These are phyloP conservation scores for Phenganax marumi DNA, from an alignment of 92 coral and sea anemone species.

Conservation along the genomic window DNA sequence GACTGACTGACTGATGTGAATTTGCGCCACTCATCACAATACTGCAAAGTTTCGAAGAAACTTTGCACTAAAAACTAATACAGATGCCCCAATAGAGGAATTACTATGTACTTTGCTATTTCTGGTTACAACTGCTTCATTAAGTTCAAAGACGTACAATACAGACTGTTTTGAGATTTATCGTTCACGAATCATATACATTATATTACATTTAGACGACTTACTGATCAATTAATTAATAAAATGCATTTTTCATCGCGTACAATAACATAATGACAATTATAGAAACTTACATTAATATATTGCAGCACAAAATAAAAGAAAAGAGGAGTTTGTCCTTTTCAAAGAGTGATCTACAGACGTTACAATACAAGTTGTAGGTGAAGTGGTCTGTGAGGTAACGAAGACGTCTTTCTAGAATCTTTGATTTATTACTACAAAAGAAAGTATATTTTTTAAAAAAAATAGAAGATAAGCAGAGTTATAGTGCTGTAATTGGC, in stretches of 20 bases:
- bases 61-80: not conserved
- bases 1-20: too few species aligned
- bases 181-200: not conserved
- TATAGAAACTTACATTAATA: constrained; percentile 67
- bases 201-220: too few species aligned
- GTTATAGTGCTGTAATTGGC: too few species aligned
- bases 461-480: not conserved
- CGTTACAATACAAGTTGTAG: constrained; percentile 97
- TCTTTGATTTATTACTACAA: constrained; percentile 95
- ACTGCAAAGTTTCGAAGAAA: too few species aligned
- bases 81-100: too few species aligned
- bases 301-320: constrained; percentile 85
- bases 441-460: not conserved
- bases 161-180: too few species aligned
- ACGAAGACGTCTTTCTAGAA: constrained; percentile 92
- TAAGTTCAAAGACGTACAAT: too few species aligned
- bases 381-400: constrained; percentile 98
- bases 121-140: too few species aligned
- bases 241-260: too few species aligned
- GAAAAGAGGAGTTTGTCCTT: constrained; percentile 98
- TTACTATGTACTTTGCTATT: too few species aligned
- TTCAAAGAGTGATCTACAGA: constrained; percentile 96
- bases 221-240: too few species aligned
- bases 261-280: not conserved
- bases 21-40: too few species aligned